phyloP scores from a whole-genome alignment of 2,113 vertebrate genomes.

The Lagopus leucura region DNA sequence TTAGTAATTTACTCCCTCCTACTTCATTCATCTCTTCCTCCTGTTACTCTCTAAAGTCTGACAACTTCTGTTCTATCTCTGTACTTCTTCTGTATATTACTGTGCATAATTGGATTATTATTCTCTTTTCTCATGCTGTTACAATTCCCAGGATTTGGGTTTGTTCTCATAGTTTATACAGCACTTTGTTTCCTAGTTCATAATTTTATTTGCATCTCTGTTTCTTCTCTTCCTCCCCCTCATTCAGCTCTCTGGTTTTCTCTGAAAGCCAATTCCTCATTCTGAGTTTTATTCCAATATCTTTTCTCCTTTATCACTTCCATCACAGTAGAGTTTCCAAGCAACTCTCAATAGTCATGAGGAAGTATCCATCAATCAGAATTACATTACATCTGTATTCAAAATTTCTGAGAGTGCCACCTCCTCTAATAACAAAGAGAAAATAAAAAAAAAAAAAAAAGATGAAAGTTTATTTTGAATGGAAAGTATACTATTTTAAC shows the following conservation, averaged over 20 bases:
- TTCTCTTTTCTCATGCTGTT: background rate
- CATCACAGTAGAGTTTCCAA: background rate
- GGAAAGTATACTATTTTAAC: slow-evolving; percentile 15
- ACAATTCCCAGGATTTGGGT: background rate
- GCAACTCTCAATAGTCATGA: background rate
- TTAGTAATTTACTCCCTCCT: background rate
- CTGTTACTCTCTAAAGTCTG: background rate
- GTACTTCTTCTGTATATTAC: background rate
- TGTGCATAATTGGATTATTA: background rate
- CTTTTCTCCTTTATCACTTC: background rate
- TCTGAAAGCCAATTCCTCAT: background rate
- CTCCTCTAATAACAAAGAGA: background rate
- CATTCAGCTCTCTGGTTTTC: background rate
- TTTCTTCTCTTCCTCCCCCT: background rate
- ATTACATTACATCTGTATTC: background rate
- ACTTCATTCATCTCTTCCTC: background rate
- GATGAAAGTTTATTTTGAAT: slow-evolving; percentile 2
- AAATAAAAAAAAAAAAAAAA: background rate
- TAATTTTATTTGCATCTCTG: background rate
- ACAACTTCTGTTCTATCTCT: background rate
- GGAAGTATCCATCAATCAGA: background rate
- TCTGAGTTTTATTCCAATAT: background rate
- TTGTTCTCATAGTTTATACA: background rate
- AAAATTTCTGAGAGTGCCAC: background rate
- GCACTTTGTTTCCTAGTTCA: background rate